These are phyloP conservation scores for Drosophila robusta DNA, from an alignment of 2,888 invertebrate genomes.

Conservation along the genomic window DNA sequence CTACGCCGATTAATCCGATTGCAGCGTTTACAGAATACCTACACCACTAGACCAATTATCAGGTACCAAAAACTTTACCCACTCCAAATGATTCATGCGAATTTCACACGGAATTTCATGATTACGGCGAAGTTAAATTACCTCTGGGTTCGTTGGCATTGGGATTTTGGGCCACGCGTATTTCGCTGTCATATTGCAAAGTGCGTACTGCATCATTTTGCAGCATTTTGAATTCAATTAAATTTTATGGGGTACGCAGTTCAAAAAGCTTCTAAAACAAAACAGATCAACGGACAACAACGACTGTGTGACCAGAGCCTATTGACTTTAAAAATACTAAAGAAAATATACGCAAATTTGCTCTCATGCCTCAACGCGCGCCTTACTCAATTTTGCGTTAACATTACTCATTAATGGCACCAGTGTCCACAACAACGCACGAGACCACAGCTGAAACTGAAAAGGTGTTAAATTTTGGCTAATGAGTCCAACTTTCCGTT, in stretches of 20 bases:
- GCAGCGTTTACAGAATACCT: slow-evolving; percentile 36
- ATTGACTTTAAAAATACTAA: not conserved
- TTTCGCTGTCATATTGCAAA: slow-evolving; percentile 84
- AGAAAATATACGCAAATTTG: not conserved
- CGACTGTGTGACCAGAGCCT: slow-evolving; percentile 33
- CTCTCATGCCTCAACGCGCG: not conserved
- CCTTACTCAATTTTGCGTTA: slow-evolving; percentile 21
- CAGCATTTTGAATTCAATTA: slow-evolving; percentile 71
- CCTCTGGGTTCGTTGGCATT: slow-evolving; percentile 77
- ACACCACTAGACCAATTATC: slow-evolving; percentile 45
- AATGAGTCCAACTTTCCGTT: not conserved
- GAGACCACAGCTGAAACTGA: slow-evolving; percentile 24
- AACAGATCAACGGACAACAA: slow-evolving; percentile 39
- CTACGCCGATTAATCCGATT: slow-evolving; percentile 57
- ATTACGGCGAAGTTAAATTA: slow-evolving; percentile 37
- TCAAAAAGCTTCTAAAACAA: slow-evolving; percentile 24
- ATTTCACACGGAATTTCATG: slow-evolving; percentile 12
- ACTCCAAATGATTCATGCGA: slow-evolving; percentile 53
- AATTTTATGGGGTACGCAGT: not conserved
- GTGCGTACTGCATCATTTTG: slow-evolving; percentile 83
- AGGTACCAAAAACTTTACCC: slow-evolving; percentile 25
- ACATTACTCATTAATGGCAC: slow-evolving; percentile 1
- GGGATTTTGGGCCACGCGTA: slow-evolving; percentile 82
- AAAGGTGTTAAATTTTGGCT: slow-evolving; percentile 2
- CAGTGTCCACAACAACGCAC: slow-evolving; percentile 21